Conservation (phyloP, 2,888 invertebrate genomes). For the Chydorus sphaericus region DNA sequence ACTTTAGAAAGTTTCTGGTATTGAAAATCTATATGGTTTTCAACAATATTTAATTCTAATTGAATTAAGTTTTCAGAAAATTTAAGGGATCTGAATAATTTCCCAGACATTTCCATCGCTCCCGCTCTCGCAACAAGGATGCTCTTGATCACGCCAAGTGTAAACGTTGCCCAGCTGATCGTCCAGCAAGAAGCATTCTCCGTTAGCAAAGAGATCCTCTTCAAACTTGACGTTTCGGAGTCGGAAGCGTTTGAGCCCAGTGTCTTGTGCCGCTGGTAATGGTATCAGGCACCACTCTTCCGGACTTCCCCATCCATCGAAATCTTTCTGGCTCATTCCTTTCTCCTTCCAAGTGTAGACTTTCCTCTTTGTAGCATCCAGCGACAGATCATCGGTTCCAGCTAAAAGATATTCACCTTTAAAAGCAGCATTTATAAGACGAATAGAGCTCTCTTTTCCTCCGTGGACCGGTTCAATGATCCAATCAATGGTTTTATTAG, state of each 20-base stretch:
- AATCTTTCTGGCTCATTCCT: neutral
- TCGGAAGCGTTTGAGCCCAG: neutral
- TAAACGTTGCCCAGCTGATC: neutral
- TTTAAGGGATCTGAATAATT: no score
- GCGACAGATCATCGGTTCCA: neutral
- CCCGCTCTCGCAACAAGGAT: no score
- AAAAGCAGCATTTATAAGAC: neutral
- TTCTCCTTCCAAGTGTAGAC: constrained; percentile 2
- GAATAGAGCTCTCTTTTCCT: neutral
- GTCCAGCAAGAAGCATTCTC: neutral
- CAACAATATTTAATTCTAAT: no score
- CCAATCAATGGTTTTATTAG: neutral
- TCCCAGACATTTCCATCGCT: no score
- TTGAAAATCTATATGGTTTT: no score
- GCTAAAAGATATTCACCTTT: neutral
- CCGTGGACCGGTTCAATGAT: neutral
- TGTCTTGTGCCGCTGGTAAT: neutral
- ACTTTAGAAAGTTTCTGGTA: no score
- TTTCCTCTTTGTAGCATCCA: neutral
- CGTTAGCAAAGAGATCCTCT: neutral
- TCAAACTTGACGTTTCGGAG: neutral
- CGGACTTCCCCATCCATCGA: neutral
- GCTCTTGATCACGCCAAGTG: constrained; percentile 3
- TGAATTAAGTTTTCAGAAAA: no score
- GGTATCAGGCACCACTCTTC: neutral